phyloP scores from a whole-genome alignment of 1,140 invertebrate genomes.

The Drosophila nannoptera region DNA sequence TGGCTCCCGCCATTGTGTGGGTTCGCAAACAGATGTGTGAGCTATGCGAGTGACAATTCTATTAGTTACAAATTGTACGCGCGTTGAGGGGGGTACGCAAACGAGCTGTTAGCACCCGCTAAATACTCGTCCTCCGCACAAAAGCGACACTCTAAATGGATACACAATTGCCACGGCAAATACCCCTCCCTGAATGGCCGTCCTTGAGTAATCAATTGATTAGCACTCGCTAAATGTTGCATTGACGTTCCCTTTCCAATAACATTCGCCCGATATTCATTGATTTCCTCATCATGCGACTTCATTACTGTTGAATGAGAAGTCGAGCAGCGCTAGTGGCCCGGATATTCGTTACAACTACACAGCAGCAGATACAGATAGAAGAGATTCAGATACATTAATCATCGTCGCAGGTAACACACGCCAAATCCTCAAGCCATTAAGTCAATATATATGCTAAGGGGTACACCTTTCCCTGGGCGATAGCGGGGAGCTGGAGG shows the following conservation, averaged over 20 bases:
- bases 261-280: constrained; percentile 36
- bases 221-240: too few relatives aligned
- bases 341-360: too few relatives aligned
- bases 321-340: constrained; percentile 20
- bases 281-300: constrained; percentile 42
- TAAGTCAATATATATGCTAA: constrained; percentile 46
- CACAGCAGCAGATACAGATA: too few relatives aligned
- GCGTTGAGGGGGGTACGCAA: constrained; percentile 53
- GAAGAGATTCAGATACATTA: too few relatives aligned
- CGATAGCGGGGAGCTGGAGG: too few relatives aligned
- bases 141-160: constrained; percentile 17
- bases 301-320: constrained; percentile 41
- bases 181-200: too few relatives aligned
- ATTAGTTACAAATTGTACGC: constrained; percentile 69
- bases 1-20: constrained; percentile 17
- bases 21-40: constrained; percentile 55
- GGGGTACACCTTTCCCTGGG: too few relatives aligned
- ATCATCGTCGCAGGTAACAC: too few relatives aligned
- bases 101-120: constrained; percentile 67
- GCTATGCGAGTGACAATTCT: constrained; percentile 70
- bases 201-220: too few relatives aligned
- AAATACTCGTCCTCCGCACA: constrained; percentile 37
- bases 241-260: too few relatives aligned
- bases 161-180: neutral
- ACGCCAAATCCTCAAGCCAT: constrained; percentile 50